Percentiles rank a stretch among this genome's conserved stretches.
Evolutionary conservation across 30 jellyfish, hydroid and myxozoan genomes (phyloP).

Genomic region (Cassiopea andromeda): DNA sequence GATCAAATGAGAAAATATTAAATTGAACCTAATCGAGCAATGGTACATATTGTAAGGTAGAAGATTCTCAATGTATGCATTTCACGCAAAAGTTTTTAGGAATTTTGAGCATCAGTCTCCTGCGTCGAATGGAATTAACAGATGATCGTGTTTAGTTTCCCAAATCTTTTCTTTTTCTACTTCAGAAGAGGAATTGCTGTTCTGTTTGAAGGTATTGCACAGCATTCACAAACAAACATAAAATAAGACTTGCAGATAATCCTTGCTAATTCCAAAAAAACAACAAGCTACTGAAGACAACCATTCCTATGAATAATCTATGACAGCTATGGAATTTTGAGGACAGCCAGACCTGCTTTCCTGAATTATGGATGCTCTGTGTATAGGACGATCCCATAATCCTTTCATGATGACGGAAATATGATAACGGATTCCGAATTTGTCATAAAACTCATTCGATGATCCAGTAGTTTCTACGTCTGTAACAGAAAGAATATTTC

Average conservation of each 20-base stretch:
- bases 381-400: slow-evolving; percentile 88
- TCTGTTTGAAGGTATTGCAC: not conserved
- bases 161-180: too few relatives aligned
- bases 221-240: not conserved
- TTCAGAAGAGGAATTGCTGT: too few relatives aligned
- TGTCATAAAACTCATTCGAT: slow-evolving; percentile 92
- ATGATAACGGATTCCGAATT: slow-evolving; percentile 96
- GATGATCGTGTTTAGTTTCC: too few relatives aligned
- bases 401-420: slow-evolving; percentile 91
- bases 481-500: not conserved
- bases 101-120: too few relatives aligned
- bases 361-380: slow-evolving; percentile 74
- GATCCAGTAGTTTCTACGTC: slow-evolving; percentile 96
- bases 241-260: not conserved
- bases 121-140: too few relatives aligned
- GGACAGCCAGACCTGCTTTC: slow-evolving; percentile 78
- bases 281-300: too few relatives aligned
- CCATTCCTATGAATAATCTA: too few relatives aligned
- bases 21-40: too few relatives aligned
- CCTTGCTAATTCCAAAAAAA: not conserved
- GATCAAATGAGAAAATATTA: too few relatives aligned
- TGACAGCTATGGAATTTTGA: not conserved
- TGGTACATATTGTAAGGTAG: too few relatives aligned
- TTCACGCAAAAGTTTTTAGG: too few relatives aligned
- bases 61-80: too few relatives aligned